Evolutionary conservation across 2,113 vertebrate species (phyloP), one percentile per base, ranked within the genome.

Genomic region (Leptosomus discolor): DNA sequence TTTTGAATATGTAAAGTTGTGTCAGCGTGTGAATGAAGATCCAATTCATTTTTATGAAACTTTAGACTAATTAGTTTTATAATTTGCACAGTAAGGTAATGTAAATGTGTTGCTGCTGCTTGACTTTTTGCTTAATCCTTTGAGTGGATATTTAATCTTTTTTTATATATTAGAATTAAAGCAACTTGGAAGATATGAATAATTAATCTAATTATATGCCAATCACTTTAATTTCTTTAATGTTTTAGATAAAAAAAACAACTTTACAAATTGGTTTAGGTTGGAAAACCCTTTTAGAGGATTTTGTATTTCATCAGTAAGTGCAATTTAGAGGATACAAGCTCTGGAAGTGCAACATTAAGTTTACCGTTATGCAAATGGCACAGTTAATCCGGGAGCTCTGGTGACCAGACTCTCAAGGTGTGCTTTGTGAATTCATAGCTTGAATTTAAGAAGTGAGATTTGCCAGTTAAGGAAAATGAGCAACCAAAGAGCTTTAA

Each of bases 41-140:
- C 97, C 97, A 97, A 98, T 98, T 98, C 97, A 97, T 98, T 98
- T 98, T 97, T 93, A 82, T 95, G 94, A 97, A 98, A 98, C 96
- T 98, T 98, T 97, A 98, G 97, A 97, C 98, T 97, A 98, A 99
- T 99, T 99, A 98, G 98, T 98, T 98, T 99, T 98, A 97, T 98
- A 98, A 99, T 99, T 99, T 99, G 98, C 98, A 99, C 98, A 98
- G 98, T 97, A 98, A 98, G 98, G 98, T 98, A 99, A 99, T 99
- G 98, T 98, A 98, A 98, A 98, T 98, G 98, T 97, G 96, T 98
- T 97, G 96, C 97, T 98, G 92, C 97, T 96, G 97, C 98, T 98
- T 98, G 98, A 99, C 98, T 99, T 98, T 99, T 98, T 97, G 97
- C 98, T 96, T 99, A 99, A 99, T 99, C 99, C 98, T 99, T 99